A percentile compares a stretch with the other conserved stretches of the same genome.
Conservation (phyloP, 2,888 invertebrate species). For the Phyllotreta striolata region DNA sequence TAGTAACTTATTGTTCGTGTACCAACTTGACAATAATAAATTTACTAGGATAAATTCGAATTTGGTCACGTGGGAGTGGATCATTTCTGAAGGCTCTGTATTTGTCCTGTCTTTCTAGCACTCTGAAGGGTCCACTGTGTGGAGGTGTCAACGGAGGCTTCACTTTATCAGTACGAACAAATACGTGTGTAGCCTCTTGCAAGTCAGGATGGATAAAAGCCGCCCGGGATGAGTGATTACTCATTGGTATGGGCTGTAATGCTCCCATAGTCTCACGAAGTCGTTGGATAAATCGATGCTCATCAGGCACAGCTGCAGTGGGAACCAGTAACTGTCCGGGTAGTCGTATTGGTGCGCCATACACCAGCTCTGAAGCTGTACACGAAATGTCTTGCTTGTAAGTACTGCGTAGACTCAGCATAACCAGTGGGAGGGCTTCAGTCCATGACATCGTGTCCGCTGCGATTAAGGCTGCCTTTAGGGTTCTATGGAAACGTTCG, state of each 20-base stretch:
- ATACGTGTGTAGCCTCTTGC: constrained; percentile 55
- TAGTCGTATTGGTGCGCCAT: constrained; percentile 2
- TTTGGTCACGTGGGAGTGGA: too few species aligned
- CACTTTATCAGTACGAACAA: too few species aligned
- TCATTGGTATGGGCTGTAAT: constrained; percentile 21
- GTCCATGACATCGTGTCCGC: constrained; percentile 30
- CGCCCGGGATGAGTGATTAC: constrained; percentile 6
- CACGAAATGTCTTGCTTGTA: constrained; percentile 11
- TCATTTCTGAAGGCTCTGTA: too few species aligned
- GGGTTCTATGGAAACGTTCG: constrained; percentile 36
- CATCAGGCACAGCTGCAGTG: constrained; percentile 12
- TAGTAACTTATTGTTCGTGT: too few species aligned
- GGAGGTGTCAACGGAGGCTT: too few species aligned
- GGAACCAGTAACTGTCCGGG: constrained; percentile 13
- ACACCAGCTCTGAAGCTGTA: constrained; percentile 20
- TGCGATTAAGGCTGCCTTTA: background rate
- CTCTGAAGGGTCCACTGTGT: too few species aligned
- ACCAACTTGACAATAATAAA: too few species aligned
- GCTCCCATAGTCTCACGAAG: constrained; percentile 20
- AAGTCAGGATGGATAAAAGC: constrained; percentile 57
- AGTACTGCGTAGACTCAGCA: constrained; percentile 12
- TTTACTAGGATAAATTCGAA: too few species aligned
- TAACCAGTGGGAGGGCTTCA: constrained; percentile 26
- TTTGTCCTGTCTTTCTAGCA: too few species aligned
- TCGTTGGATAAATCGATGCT: constrained; percentile 14